Base-by-base conservation (phyloP, 2,888 invertebrate species). In the Eilema sororculum region DNA sequence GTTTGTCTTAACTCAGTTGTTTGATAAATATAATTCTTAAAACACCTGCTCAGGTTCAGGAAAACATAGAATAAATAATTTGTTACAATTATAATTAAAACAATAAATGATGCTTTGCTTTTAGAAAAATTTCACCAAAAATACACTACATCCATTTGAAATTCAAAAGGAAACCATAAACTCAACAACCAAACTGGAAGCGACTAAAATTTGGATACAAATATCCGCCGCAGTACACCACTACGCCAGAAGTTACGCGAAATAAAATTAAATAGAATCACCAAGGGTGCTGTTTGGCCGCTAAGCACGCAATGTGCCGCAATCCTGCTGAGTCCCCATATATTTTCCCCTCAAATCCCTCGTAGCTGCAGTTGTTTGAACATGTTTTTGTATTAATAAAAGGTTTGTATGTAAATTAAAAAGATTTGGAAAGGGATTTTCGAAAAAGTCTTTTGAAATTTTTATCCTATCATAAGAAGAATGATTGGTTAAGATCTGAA, bases 191-290 rank as follows among this genome's bases (percentile, higher is more conserved):
- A 25, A 56, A 63, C 57, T 68, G 13, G 41, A 57, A 28, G 58
- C 58, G 41, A 46, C 63, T 68, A 68, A 41, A 63, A 25, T 62
- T 61, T 20, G 20, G 6, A 58, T 28, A 41, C 41, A 13, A 56
- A 61, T 52, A 62, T 67, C 3, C n/a, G n/a, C 30, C 56, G n/a
- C 58, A 68, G 63, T 24, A 64, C 46, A 64, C 28, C 46, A 64
- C 46, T 57, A 68, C 10, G 57, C 20, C 56, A 58, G 63, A 77
- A 74, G 67, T 76, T 65, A 62, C 64, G 30, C 12, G 20, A 62
- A 75, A 75, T 77, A 72, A 72, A 75, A 77, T 75, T 78, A 70
- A 75, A 75, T 68, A 68, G 61, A 57, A 61, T 25, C 30, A 33
- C 61, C 68, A 52, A 70, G 72, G 72, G 75, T 60, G 28, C 67